phyloP scores from a whole-genome alignment of 2,888 invertebrate genomes.

The Tubulanus polymorphus region DNA sequence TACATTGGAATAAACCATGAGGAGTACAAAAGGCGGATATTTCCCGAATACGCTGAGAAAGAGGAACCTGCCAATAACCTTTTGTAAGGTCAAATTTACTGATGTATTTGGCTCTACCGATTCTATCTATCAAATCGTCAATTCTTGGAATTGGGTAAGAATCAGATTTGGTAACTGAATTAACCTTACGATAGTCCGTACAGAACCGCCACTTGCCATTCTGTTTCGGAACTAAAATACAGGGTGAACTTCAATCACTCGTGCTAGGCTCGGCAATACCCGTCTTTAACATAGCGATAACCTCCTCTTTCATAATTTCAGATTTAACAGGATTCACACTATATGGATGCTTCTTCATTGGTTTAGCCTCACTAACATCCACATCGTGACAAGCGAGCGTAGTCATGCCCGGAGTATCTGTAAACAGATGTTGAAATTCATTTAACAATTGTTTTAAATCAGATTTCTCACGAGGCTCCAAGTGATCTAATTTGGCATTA shows the following conservation, averaged over 20 bases:
- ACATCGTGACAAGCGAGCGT: constrained; percentile 7
- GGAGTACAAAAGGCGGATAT: constrained; percentile 23
- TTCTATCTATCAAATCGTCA: constrained; percentile 25
- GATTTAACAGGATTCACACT: constrained; percentile 10
- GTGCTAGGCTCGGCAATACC: constrained; percentile 24
- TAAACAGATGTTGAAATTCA: no score
- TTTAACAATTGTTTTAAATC: no score
- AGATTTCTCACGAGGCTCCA: no score
- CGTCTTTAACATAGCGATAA: constrained; percentile 24
- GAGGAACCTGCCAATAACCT: constrained; percentile 20
- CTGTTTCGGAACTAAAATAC: constrained; percentile 4
- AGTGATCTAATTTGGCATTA: constrained; percentile 4
- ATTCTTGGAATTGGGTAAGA: constrained; percentile 24
- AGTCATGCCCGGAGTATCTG: constrained; percentile 9
- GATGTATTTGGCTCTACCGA: constrained; percentile 23
- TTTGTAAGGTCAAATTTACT: constrained; percentile 25
- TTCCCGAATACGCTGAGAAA: constrained; percentile 20
- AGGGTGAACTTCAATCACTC: constrained; percentile 26
- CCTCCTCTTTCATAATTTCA: constrained; percentile 14
- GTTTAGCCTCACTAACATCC: constrained; percentile 6
- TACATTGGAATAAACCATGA: constrained; percentile 20
- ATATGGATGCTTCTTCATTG: constrained; percentile 12
- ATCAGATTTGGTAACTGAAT: constrained; percentile 24
- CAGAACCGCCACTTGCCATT: constrained; percentile 17
- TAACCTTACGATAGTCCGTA: constrained; percentile 25